Evolutionary conservation across 2,888 invertebrate genomes (phyloP), one percentile per base, ranked within the genome.

Genomic region (Tiliacea citrago): DNA sequence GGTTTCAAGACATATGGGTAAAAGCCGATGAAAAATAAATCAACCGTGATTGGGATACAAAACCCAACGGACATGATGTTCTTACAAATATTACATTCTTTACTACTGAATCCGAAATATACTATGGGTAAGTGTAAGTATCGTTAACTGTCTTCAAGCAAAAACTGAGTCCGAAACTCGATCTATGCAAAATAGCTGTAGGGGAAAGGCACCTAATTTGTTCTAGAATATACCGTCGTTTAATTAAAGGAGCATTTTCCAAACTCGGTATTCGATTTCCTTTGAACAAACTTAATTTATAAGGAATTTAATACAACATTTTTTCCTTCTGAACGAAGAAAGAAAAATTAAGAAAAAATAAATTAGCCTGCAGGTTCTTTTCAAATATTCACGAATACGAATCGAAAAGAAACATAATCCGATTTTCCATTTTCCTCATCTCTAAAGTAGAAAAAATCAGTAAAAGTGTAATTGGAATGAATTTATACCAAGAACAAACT

Each of bases 261-360:
- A 55, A 51, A 60, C 51, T 68, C 55, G 12, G 55, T 65, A 42
- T 73, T 70, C 9, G 42, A 69, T 73, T 69, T 73, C 35, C 35
- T 67, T 77, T 47, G 55, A 42, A 39, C 9, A 49, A 82, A 70
- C 29, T 73, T 61, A 53, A 81, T 75, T 45, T 67, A n/a, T 67
- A 45, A 55, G 5, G 39, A 6, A 39, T 39, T 39, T 39, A 39
- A 5, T 39, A 39, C 39, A 39, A 39, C 39, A 7, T 7, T 39
- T 6, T 39, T 39, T 39, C 7, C 2, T 7, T 39, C 39, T 39
- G 3, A 39, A 4, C 39, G 7, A 39, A 7, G 39, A 39, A 39
- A 5, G 7, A 39, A 39, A 39, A 39, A 39, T 39, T 39, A 39
- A 39, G 39, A 39, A 39, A 39, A 29, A 39, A 5, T 2, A 39